Evolutionary conservation across 2,797 vertebrate species (phyloP).

Genomic region (Microchirus variegatus): DNA sequence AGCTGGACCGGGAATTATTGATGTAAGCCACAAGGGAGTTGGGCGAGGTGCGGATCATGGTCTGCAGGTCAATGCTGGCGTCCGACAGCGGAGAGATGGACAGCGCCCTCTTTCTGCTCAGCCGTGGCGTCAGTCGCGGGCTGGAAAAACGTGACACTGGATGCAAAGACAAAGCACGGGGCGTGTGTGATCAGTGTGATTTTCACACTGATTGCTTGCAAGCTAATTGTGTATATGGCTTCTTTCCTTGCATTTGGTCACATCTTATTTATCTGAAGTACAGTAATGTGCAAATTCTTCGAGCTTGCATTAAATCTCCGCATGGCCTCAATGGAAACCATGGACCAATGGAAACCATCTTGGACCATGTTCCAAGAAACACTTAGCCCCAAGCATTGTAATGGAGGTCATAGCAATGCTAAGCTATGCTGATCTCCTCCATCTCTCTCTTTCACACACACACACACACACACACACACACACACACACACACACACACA

Average conservation of each 20-base stretch:
- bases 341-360: constrained; percentile 14
- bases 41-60: constrained; percentile 96
- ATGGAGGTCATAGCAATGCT: constrained; percentile 56
- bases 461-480: constrained; percentile 25
- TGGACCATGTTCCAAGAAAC: constrained; percentile 21
- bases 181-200: too few species aligned
- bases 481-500: constrained; percentile 49
- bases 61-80: constrained; percentile 95
- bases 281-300: neutral
- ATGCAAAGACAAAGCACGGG: neutral
- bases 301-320: too few species aligned
- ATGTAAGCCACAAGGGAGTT: constrained; percentile 97
- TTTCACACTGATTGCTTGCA: too few species aligned
- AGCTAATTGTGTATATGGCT: neutral
- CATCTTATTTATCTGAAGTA: too few species aligned
- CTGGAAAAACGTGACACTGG: constrained; percentile 93
- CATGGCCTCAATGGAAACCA: constrained; percentile 4
- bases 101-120: constrained; percentile 91
- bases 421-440: constrained; percentile 58
- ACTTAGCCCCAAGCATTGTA: constrained; percentile 18
- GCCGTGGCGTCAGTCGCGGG: constrained; percentile 88
- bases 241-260: neutral
- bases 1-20: constrained; percentile 96
- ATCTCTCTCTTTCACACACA: constrained; percentile 43
- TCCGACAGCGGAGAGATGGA: constrained; percentile 95